A percentile compares a stretch with the other conserved stretches of the same genome.
phyloP scores from a whole-genome alignment of 2,797 vertebrate genomes.

The Coccyzus lansbergi region DNA sequence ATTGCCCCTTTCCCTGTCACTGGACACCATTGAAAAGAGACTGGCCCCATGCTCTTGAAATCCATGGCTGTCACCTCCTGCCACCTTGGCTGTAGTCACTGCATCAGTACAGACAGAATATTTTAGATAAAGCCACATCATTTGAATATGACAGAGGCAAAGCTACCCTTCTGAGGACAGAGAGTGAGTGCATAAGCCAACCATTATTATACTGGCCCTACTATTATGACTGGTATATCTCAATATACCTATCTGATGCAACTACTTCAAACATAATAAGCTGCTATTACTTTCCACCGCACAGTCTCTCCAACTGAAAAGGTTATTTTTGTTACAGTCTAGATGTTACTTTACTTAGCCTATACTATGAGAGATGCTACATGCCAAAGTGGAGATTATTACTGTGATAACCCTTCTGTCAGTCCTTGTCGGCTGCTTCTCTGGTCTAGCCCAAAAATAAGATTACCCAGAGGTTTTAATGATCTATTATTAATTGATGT shows the following conservation, averaged over 20 bases:
- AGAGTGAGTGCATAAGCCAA: background rate
- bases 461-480: slow-evolving; percentile 63
- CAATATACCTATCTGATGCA: background rate
- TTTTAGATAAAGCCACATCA: background rate
- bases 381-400: slow-evolving; percentile 42
- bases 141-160: background rate
- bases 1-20: too few species aligned
- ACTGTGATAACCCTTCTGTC: background rate
- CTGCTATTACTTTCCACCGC: slow-evolving; percentile 12
- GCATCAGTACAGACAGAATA: background rate
- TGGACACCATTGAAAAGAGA: too few species aligned
- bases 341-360: slow-evolving; percentile 14
- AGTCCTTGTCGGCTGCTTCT: background rate
- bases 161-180: background rate
- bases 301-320: slow-evolving; percentile 26
- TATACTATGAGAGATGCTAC: background rate
- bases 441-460: slow-evolving; percentile 55
- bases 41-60: too few species aligned
- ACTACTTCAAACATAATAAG: slow-evolving; percentile 1
- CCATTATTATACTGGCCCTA: background rate
- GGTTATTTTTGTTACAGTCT: slow-evolving; percentile 25
- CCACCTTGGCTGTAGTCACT: background rate
- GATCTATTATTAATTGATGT: slow-evolving; percentile 57
- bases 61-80: background rate
- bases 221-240: background rate